Base-by-base conservation (phyloP, 2,888 invertebrate genomes). In the Nemotelus pantherinus region DNA sequence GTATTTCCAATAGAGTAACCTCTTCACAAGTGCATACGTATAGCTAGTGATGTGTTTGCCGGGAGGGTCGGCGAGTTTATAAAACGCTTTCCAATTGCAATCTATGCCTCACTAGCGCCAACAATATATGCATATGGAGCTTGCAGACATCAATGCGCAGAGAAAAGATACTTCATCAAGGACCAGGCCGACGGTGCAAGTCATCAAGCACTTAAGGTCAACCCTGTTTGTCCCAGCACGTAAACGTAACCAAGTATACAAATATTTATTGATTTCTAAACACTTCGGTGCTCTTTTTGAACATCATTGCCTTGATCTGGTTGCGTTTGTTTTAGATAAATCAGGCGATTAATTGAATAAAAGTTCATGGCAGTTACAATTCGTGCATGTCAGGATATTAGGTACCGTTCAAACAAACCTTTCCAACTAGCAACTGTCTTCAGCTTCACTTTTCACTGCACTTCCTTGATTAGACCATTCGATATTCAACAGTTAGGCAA, bases 161-260 rank as follows among this genome's bases (percentile, higher is more conserved):
- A 43, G 10, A 57, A 57, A 60, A 3, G 7, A 7, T 60, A 57
- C 57, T 10, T 57, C 10, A 39, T 41, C 41, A 39, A 39, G 39
- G 25, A 9, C 3, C n/a, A 25, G 67, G 7, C 55, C 25, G 50
- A 70, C n/a, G 39, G 10, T 70, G 70, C 53, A 50, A n/a, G n/a
- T n/a, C n/a, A n/a, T n/a, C n/a, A n/a, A n/a, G n/a, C n/a, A 50
- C 48, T 4, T 53, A 68, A 68, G 48, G 68, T 50, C 68, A 53
- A 50, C 68, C 68, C 68, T 68, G 44, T 55, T 39, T 70, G 70
- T 70, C 70, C 70, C 10, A 43, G 70, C 53, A 55, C 9, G 3
- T 43, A 9, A 39, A 70, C 53, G 43, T 68, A 4, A 50, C 53
- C 53, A 39, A 10, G 60, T 55, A 53, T 70, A 55, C 25, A 68